phyloP scores from a whole-genome alignment of 2,113 vertebrate species.

The Ascaphus truei region DNA sequence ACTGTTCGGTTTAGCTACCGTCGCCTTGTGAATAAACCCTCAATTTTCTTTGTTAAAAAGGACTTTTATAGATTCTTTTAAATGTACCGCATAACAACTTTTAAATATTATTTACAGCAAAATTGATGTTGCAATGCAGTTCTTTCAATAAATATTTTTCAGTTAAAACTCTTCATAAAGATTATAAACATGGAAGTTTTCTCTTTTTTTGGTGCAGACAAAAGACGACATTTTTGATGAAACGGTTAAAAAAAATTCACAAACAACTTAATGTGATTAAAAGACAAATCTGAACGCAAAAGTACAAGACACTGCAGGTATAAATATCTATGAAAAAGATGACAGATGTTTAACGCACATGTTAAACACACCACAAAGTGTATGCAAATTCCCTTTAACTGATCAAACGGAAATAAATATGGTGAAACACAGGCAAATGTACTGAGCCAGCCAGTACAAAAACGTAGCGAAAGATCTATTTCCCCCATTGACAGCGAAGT shows the following conservation, averaged over 20 bases:
- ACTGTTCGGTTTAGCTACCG: no score
- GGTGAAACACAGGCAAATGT: slow-evolving; percentile 44
- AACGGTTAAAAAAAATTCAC: slow-evolving; percentile 50
- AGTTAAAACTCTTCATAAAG: slow-evolving; percentile 47
- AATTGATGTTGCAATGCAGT: slow-evolving; percentile 53
- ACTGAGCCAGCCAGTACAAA: slow-evolving; percentile 71
- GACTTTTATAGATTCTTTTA: no score
- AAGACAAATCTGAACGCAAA: slow-evolving; percentile 44
- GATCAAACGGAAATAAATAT: slow-evolving; percentile 58
- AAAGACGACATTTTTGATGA: slow-evolving; percentile 34
- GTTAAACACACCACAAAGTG: slow-evolving; percentile 18
- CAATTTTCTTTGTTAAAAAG: no score
- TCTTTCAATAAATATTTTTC: slow-evolving; percentile 67
- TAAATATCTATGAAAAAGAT: background rate
- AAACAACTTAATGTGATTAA: slow-evolving; percentile 44
- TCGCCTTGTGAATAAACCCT: no score
- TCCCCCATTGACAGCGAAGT: background rate
- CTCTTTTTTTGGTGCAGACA: slow-evolving; percentile 51
- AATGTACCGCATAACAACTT: slow-evolving; percentile 57
- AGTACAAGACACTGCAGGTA: slow-evolving; percentile 41
- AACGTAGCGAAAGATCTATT: background rate
- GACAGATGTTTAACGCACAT: background rate
- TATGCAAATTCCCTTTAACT: slow-evolving; percentile 46
- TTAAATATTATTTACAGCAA: slow-evolving; percentile 60
- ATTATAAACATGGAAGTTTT: slow-evolving; percentile 42